Evolutionary conservation across 1,140 invertebrate species (phyloP), one percentile per base, ranked within the genome.

Genomic region (Coelopa frigida): DNA sequence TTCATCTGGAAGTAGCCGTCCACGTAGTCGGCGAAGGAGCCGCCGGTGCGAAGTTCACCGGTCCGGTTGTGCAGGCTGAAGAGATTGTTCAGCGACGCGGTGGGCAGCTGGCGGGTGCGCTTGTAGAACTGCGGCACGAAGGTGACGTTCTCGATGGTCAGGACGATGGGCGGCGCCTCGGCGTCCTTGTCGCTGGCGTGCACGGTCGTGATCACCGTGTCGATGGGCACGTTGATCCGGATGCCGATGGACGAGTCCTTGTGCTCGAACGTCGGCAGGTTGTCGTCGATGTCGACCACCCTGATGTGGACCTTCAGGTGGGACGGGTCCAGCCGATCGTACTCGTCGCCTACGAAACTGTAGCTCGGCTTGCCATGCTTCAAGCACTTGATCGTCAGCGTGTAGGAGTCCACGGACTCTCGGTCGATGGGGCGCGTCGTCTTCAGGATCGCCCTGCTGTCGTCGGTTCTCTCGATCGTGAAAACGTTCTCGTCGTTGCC

Each of bases 271-370:
- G 73, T 61, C 0, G 84, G 85, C 12, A 78, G 61, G 57, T 89
- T 86, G 54, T 88, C 85, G 49, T 87, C 84, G 23, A 86, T 77
- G 44, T 89, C 85, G 1, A 79, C 35, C 1, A 89, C 64, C 47
- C 73, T 79, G 1, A 89, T 72, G 0, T 77, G 55, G 0, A 87
- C 68, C 53, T 84, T 81, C 10, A 80, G 74, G 62, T 86, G 81
- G 10, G 83, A 82, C 0, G 80, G 75, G 59, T 87, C 84, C 61
- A 82, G 73, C 4, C 70, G 69, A 41, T 64, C 55, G 18, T 71
- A 67, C 12, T 43, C 12, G 38, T 59, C 60, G 0, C 57, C 57
- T 1, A 27, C 70, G 56, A n/a, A 76, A 56, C 29, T 69, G 49
- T 24, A 72, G 54, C 3, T 63, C 56, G 47, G 68, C 65, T 22